Evolutionary conservation across 1,140 invertebrate genomes (phyloP), one percentile per base, ranked within the genome.

Genomic region (Drosophila lacteicornis): DNA sequence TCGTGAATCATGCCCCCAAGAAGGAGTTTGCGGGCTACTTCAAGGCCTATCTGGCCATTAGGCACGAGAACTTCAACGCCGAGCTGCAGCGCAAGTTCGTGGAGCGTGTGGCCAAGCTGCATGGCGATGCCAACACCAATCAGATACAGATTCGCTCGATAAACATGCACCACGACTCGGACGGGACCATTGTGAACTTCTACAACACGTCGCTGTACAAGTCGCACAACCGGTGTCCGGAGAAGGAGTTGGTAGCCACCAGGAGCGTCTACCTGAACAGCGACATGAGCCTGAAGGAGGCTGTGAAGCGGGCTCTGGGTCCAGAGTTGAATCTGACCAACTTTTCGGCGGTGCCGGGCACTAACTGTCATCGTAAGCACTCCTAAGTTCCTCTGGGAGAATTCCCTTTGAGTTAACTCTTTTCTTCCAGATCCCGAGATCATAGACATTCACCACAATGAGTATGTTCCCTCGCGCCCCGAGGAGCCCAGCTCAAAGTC

Each of bases 51-150:
- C 91, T 99, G 74, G 95, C 96, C 57, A 94, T 95, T 22, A 94
- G 95, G 0, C 97, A 96, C 88, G 94, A 96, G 5, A 93, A 94
- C 3, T 97, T 99, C 63, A 94, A 94, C 5, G 96, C 95, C 62
- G 95, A 97, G 0, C 93, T 95, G 87, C 96, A 97, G 88, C 94
- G 96, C 4, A 95, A 96, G 82, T 96, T 98, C 78, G 94, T 98
- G 4, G 96, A 97, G 88, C 97, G 96, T 68, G 91, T 98, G 50
- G 94, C 95, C 0, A 94, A 94, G 30, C 85, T 98, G 2, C 98
- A 97, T 85, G 95, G 95, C 8, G 97, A 98, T 93, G 92, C 93
- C 38, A 95, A 96, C 69, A 94, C 96, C 0, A 94, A 94, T 25
- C 94, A 96, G 53, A 96, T 99, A 27, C 94, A 95, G 15, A 94